Conservation (phyloP, 2,113 vertebrate genomes). For the Microcebus jonahi region DNA sequence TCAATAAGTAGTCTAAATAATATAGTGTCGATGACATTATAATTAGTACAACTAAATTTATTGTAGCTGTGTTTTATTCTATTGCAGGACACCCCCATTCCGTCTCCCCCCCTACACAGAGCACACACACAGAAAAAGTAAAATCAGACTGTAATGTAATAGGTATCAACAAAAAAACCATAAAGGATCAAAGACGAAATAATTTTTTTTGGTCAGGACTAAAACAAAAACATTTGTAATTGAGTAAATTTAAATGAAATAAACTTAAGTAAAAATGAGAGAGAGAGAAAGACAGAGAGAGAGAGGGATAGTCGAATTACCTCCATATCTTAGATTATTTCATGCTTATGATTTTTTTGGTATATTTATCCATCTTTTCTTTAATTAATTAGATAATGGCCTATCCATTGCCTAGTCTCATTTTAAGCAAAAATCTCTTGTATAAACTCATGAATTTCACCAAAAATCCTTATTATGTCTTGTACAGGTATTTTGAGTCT, state of each 20-base stretch:
- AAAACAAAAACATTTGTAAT: neutral
- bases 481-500: neutral
- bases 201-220: neutral
- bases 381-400: neutral
- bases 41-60: neutral
- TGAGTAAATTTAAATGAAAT: neutral
- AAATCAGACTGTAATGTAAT: neutral
- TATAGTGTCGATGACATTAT: neutral
- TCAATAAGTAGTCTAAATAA: neutral
- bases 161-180: neutral
- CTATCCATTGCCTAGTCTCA: neutral
- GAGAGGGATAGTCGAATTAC: neutral
- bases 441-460: neutral
- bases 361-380: neutral
- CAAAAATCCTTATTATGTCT: neutral
- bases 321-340: neutral
- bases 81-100: neutral
- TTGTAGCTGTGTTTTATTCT: neutral
- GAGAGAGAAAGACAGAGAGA: neutral
- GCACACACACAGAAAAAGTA: neutral
- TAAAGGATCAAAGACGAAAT: neutral
- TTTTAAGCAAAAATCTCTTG: neutral
- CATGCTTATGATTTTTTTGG: neutral
- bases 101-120: neutral
- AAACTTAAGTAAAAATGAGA: neutral